Conservation (phyloP, 2,113 vertebrate species). For the Lagopus leucura region DNA sequence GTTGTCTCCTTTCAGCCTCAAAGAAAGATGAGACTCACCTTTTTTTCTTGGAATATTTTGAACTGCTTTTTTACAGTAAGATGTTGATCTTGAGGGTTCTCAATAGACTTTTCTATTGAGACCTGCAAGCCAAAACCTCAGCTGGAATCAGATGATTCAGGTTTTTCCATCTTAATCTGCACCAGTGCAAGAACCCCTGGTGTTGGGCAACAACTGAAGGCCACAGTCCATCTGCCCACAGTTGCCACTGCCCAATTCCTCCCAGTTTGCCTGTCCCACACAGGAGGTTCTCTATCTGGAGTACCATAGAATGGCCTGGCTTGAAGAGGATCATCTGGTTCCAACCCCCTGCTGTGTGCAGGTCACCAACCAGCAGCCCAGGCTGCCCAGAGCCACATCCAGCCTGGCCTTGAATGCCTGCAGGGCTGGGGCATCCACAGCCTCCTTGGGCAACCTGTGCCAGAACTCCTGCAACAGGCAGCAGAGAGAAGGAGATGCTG, state of each 20-base stretch:
- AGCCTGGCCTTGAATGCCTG: too few species aligned
- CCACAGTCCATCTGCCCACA: not conserved
- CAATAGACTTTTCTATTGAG: not conserved
- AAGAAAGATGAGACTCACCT: not conserved
- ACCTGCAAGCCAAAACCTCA: not conserved
- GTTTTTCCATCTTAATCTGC: not conserved
- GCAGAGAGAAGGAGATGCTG: accelerated
- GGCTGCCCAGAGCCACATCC: too few species aligned
- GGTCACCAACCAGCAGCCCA: too few species aligned
- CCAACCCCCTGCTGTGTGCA: too few species aligned
- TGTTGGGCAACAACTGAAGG: not conserved
- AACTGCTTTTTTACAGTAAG: not conserved
- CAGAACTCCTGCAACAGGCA: not conserved
- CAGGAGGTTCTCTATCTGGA: not conserved
- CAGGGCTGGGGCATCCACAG: too few species aligned
- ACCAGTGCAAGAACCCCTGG: not conserved
- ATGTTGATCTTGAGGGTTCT: not conserved
- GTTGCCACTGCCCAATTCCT: too few species aligned
- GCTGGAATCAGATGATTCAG: not conserved
- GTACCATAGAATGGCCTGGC: not conserved
- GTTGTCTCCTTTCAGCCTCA: constrained; percentile 42
- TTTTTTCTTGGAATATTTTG: not conserved
- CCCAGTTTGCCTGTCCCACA: not conserved
- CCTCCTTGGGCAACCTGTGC: too few species aligned
- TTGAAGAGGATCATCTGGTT: too few species aligned